These are phyloP conservation scores for Eulemur coronatus DNA, from an alignment of 2,797 vertebrate species.

Conservation along the genomic window DNA sequence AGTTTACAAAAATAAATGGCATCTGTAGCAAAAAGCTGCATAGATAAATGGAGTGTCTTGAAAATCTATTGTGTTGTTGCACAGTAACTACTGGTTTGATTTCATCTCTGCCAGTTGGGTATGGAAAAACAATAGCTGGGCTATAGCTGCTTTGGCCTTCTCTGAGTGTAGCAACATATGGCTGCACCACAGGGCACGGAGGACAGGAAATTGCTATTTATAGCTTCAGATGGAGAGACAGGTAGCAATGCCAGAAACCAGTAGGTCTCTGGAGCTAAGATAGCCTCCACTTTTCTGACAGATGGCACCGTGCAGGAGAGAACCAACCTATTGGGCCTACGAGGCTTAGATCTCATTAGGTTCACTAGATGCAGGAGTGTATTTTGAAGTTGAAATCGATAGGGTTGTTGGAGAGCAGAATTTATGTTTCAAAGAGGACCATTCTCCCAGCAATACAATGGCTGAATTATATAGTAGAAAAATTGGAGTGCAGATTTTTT, in stretches of 20 bases:
- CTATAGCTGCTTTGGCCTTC: neutral
- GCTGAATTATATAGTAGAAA: neutral
- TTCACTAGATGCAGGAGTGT: neutral
- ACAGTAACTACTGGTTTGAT: neutral
- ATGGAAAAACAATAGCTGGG: constrained; percentile 15
- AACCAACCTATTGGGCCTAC: neutral
- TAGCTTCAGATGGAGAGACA: neutral
- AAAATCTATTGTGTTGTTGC: neutral
- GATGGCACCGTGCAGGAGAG: neutral
- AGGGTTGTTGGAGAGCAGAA: neutral
- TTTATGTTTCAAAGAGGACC: neutral
- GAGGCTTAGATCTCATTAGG: neutral
- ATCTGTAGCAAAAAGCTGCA: neutral
- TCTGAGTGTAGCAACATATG: constrained; percentile 18
- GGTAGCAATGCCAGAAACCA: neutral
- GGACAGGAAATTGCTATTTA: constrained; percentile 35
- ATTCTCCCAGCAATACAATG: neutral
- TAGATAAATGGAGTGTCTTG: neutral
- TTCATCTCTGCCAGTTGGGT: neutral
- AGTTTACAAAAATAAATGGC: constrained; percentile 27
- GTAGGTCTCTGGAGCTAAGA: neutral
- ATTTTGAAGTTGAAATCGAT: neutral
- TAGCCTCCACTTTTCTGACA: neutral
- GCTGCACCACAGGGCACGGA: neutral
- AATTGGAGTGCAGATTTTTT: neutral